Conservation (phyloP, 30 jellyfish, hydroid and myxozoan genomes). For the Chrysaora quinquecirrha region DNA sequence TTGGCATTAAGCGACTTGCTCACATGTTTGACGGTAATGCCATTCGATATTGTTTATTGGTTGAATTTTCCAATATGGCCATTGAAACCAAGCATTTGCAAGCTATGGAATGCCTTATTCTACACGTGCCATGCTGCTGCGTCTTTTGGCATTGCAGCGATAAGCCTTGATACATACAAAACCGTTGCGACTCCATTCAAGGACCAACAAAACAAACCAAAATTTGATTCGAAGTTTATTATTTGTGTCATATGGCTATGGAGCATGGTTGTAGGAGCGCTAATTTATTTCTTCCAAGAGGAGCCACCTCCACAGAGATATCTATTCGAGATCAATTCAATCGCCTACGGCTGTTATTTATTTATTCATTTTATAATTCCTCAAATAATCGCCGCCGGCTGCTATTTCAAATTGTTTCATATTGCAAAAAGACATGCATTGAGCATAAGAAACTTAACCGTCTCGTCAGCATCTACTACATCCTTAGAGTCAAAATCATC, state of each 20-base stretch:
- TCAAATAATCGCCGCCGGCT: constrained; percentile 15
- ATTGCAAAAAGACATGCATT: constrained; percentile 43
- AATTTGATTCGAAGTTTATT: not conserved
- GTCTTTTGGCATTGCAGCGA: constrained; percentile 13
- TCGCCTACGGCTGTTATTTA: constrained; percentile 36
- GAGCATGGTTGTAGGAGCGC: constrained; percentile 25
- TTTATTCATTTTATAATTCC: constrained; percentile 38
- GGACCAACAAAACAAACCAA: not conserved
- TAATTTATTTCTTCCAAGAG: constrained; percentile 25
- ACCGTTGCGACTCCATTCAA: constrained; percentile 29
- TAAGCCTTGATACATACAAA: constrained; percentile 45
- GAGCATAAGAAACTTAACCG: not conserved
- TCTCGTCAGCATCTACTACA: not conserved
- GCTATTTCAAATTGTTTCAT: constrained; percentile 28
- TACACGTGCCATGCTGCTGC: constrained; percentile 39
- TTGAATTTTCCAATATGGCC: constrained; percentile 46
- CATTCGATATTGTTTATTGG: constrained; percentile 56
- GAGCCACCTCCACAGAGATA: constrained; percentile 23
- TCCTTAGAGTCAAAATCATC: not conserved
- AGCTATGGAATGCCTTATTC: constrained; percentile 47
- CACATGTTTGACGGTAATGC: constrained; percentile 43
- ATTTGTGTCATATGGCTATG: constrained; percentile 26
- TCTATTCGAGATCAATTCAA: constrained; percentile 22
- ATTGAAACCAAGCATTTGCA: constrained; percentile 25
- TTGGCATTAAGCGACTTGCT: constrained; percentile 47